Base-by-base conservation (phyloP, 1,140 invertebrate species). In the Drosophila asahinai region DNA sequence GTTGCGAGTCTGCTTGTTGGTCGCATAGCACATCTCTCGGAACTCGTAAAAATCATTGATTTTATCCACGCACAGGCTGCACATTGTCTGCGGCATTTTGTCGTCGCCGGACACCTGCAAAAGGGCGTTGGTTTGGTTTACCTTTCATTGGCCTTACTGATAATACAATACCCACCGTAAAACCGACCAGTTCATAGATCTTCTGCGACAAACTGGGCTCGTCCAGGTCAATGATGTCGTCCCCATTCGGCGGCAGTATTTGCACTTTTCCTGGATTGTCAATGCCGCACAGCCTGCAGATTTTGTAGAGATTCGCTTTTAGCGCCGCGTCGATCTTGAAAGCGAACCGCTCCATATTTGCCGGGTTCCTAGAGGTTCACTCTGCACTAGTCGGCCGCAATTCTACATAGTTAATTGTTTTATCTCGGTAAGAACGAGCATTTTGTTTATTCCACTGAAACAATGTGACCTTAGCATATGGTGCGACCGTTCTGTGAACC, bases 11-110 rank as follows among this genome's bases (percentile, higher is more conserved):
- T 93, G 83, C 14, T 92, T 93, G 60, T 95, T 94, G 3, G 94
- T 95, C 27, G 94, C 92, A 62, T 91, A 89, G 77, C 94, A 95
- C 94, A 94, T 94, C 71, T 94, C 93, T 22, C 94, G 92, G 91
- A 94, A 95, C 78, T 95, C 94, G 42, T 94, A 94, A 87, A 94
- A 95, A 86, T 95, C 95, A 87, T 95, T 95, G 49, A 95, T 94
- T 92, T 94, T 95, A 65, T 95, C 94, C 38, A 94, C 94, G 55
- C 94, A 95, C 30, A 94, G 73, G 64, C 93, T 93, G 79, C 94
- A 95, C 76, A 95, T 94, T 33, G 94, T 91, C n/a, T 94, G 94
- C 0, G 94, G 94, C 94, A 95, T 95, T 81, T 94, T 94, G 70
- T 95, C 94, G 71, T 94, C 92, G 55, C 90, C 92, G 25, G 93